These are phyloP conservation scores for Berghia stephanieae DNA, from an alignment of 1,140 invertebrate genomes.

Conservation along the genomic window DNA sequence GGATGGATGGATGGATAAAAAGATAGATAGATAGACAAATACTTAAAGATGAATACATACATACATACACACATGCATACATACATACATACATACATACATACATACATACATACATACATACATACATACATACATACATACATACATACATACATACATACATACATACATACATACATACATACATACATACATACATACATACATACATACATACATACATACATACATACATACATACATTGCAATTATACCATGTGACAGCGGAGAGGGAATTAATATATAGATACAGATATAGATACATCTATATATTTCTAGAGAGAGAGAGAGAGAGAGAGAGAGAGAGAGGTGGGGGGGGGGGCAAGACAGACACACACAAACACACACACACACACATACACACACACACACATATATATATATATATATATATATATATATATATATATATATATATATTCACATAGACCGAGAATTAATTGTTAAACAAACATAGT, in stretches of 20 bases:
- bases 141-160: slow-evolving; percentile 30
- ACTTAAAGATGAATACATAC: too few species aligned
- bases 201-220: background rate
- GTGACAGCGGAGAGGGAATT: too few species aligned
- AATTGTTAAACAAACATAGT: too few species aligned
- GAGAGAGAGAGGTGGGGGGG: too few species aligned
- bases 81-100: slow-evolving; percentile 18
- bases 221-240: background rate
- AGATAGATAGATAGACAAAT: too few species aligned
- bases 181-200: background rate
- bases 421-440: background rate
- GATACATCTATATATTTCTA: too few species aligned
- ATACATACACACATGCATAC: background rate
- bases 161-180: slow-evolving; percentile 11
- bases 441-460: slow-evolving; percentile 20
- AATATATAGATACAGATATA: too few species aligned
- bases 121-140: slow-evolving; percentile 19
- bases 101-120: slow-evolving; percentile 17
- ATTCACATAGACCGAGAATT: too few species aligned
- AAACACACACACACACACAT: background rate
- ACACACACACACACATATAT: background rate
- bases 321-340: too few species aligned
- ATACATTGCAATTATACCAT: background rate
- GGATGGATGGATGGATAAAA: too few species aligned
- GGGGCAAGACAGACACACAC: background rate